phyloP scores from a whole-genome alignment of 2,113 vertebrate genomes.

The Serilophus lunatus region DNA sequence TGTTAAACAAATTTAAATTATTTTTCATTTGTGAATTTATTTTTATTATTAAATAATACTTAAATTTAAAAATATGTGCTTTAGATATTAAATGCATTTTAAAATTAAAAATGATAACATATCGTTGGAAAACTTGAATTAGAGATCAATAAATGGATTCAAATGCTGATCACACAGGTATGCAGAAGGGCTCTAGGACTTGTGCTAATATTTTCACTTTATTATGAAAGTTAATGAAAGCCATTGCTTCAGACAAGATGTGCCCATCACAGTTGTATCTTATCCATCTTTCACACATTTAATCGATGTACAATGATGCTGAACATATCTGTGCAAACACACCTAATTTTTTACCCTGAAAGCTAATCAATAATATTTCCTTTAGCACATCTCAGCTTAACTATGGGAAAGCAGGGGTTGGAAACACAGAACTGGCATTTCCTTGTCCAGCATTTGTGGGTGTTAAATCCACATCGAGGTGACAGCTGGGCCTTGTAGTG shows the following conservation, averaged over 20 bases:
- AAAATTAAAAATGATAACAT: no score
- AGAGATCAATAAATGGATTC: not conserved
- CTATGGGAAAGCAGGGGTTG: not conserved
- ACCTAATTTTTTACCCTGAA: conserved; percentile 48
- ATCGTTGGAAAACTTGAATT: not conserved
- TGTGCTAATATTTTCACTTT: not conserved
- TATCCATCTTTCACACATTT: conserved; percentile 56
- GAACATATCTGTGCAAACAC: conserved; percentile 46
- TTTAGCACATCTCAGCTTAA: conserved; percentile 4
- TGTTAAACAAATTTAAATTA: no score
- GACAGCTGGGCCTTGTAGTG: not conserved
- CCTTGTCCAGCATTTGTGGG: not conserved
- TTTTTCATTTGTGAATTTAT: no score
- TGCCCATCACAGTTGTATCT: not conserved
- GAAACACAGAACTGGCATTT: not conserved
- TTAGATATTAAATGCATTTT: no score
- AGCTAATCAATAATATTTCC: conserved; percentile 64
- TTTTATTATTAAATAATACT: no score
- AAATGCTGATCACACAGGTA: not conserved
- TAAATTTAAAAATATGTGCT: no score
- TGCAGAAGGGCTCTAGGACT: not conserved
- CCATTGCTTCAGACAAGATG: not conserved
- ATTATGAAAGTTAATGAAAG: conserved; percentile 8
- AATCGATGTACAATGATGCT: conserved; percentile 59
- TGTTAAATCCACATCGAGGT: not conserved